These are phyloP conservation scores for Pygoscelis antarcticus DNA, from an alignment of 2,113 vertebrate species.

Conservation along the genomic window DNA sequence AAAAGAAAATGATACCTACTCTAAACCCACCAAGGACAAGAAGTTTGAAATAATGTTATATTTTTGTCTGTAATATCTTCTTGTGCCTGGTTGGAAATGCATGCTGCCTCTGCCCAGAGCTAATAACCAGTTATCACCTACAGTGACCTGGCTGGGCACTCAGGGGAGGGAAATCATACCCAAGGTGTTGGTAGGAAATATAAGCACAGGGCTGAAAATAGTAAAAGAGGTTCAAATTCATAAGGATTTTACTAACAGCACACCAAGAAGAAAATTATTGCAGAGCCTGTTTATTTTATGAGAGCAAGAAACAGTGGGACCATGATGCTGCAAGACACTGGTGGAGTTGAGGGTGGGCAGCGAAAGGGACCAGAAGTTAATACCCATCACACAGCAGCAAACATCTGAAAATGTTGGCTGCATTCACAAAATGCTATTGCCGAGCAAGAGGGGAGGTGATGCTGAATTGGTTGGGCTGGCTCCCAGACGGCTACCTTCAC, in stretches of 20 bases:
- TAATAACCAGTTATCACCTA: conserved; percentile 45
- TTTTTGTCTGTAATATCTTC: background rate
- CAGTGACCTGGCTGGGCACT: conserved; percentile 33
- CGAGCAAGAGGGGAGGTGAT: background rate
- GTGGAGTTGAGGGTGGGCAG: background rate
- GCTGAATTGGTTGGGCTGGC: background rate
- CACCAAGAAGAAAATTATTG: background rate
- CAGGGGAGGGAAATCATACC: background rate
- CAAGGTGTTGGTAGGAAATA: conserved; percentile 3
- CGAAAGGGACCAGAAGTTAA: background rate
- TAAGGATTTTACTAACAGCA: background rate
- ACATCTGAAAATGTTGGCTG: background rate
- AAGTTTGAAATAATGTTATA: background rate
- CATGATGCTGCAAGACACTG: background rate
- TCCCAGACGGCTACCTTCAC: background rate
- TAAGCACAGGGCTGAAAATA: background rate
- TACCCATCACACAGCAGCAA: background rate
- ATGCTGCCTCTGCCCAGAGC: conserved; percentile 1
- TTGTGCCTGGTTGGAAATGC: background rate
- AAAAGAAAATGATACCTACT: background rate
- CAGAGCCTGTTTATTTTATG: background rate
- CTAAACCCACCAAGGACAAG: background rate
- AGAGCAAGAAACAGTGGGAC: background rate
- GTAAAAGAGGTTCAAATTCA: background rate
- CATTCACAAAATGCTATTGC: background rate